Percentiles rank a stretch among this genome's conserved stretches.
These are phyloP conservation scores for Dryas iulia DNA, from an alignment of 1,140 invertebrate genomes.

Conservation along the genomic window DNA sequence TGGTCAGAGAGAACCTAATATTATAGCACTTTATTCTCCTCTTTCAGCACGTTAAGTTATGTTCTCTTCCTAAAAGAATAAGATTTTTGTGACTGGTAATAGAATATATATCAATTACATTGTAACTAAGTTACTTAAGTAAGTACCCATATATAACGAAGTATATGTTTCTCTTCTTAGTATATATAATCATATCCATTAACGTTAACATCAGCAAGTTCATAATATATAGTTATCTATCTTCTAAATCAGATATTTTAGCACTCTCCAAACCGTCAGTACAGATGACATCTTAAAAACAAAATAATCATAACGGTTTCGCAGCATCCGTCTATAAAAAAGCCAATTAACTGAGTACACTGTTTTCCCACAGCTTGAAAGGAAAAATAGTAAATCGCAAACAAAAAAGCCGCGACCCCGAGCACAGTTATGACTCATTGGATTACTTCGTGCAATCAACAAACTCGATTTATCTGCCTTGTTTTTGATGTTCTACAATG, in stretches of 20 bases:
- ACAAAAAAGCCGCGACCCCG: neutral
- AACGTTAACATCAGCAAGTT: too few species aligned
- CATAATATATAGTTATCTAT: too few species aligned
- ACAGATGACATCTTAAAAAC: neutral
- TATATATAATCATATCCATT: too few species aligned
- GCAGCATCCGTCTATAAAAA: neutral
- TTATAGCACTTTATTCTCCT: too few species aligned
- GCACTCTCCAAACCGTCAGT: neutral
- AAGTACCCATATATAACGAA: too few species aligned
- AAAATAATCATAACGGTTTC: neutral
- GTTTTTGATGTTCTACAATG: neutral
- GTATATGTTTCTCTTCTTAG: too few species aligned
- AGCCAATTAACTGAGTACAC: neutral
- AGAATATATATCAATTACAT: too few species aligned
- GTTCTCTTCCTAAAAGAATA: too few species aligned
- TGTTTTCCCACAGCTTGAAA: neutral
- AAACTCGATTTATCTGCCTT: constrained; percentile 18
- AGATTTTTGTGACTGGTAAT: too few species aligned
- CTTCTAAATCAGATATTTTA: neutral
- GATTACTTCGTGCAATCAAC: constrained; percentile 18
- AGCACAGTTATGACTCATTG: neutral
- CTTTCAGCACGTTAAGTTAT: too few species aligned
- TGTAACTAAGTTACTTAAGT: too few species aligned
- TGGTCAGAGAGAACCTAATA: too few species aligned
- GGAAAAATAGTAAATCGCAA: neutral